Conservation (phyloP, 1,140 invertebrate genomes). For the Bombus polaris region DNA sequence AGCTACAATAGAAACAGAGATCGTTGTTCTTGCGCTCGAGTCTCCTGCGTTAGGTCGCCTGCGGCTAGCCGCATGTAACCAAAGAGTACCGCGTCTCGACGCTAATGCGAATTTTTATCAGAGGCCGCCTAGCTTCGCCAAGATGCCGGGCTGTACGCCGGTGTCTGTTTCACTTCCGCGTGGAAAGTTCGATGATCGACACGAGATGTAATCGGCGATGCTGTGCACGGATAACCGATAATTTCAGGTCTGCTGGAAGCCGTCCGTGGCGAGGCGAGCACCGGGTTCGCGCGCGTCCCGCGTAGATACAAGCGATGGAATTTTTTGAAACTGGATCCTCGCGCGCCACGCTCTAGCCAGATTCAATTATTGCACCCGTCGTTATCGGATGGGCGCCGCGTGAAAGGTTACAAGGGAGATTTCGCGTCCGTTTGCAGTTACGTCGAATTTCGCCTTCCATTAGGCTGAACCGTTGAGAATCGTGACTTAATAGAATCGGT, state of each 20-base stretch:
- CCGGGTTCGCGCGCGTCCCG: neutral
- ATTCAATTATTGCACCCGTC: slow-evolving; percentile 34
- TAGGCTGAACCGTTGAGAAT: neutral
- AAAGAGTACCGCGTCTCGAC: slow-evolving; percentile 31
- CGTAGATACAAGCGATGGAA: neutral
- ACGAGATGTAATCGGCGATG: slow-evolving; percentile 40
- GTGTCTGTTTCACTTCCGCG: slow-evolving; percentile 52
- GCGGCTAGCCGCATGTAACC: slow-evolving; percentile 50
- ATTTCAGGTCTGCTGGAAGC: slow-evolving; percentile 45
- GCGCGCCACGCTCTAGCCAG: slow-evolving; percentile 14
- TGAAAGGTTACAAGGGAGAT: slow-evolving; percentile 30
- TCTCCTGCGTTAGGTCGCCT: neutral
- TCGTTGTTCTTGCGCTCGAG: neutral
- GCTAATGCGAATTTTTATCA: slow-evolving; percentile 45
- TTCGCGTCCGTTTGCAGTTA: neutral
- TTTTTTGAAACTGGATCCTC: slow-evolving; percentile 43
- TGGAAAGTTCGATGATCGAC: slow-evolving; percentile 59
- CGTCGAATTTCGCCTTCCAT: neutral
- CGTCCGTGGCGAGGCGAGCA: neutral
- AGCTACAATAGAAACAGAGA: slow-evolving; percentile 52
- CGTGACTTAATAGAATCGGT: neutral
- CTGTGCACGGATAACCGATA: slow-evolving; percentile 45
- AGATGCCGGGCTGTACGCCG: neutral
- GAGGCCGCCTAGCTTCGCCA: neutral
- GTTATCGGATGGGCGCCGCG: neutral